A percentile compares a stretch with the other conserved stretches of the same genome.
Conservation (phyloP, 1,140 invertebrate species). For the Ceratitis capitata region DNA sequence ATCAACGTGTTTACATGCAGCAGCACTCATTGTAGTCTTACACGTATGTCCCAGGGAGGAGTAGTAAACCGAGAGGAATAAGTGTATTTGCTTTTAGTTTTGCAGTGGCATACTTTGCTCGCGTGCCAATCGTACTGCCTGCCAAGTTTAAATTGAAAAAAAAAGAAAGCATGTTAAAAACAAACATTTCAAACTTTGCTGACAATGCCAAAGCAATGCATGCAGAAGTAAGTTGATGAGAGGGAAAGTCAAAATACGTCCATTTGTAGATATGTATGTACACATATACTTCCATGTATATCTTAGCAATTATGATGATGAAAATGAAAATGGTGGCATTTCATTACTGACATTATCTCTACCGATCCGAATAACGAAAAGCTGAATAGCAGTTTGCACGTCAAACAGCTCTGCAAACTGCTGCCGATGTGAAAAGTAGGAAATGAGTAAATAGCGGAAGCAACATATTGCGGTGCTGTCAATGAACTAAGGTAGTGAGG, state of each 20-base stretch:
- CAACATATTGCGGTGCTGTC: not conserved
- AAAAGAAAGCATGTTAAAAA: not conserved
- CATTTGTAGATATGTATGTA: not conserved
- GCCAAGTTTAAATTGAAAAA: not conserved
- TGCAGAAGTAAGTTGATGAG: conserved; percentile 23
- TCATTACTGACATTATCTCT: conserved; percentile 27
- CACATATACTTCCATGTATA: too few species aligned
- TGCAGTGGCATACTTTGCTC: not conserved
- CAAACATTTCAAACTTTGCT: conserved; percentile 4
- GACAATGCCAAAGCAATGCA: not conserved
- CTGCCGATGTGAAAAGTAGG: not conserved
- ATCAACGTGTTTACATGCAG: not conserved
- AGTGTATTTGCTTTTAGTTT: not conserved
- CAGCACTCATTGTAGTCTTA: not conserved
- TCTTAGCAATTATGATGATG: conserved; percentile 16
- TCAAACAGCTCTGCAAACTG: not conserved
- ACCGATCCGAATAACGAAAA: not conserved
- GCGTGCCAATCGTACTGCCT: not conserved
- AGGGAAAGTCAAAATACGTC: not conserved
- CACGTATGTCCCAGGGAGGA: too few species aligned
- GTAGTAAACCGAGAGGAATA: not conserved
- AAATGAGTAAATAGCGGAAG: not conserved
- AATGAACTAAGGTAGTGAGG: not conserved
- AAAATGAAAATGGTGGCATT: conserved; percentile 25
- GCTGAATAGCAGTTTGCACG: not conserved